A percentile compares a stretch with the other conserved stretches of the same genome.
These are phyloP conservation scores for Engystomops pustulosus DNA, from an alignment of 2,113 vertebrate species.

Conservation along the genomic window DNA sequence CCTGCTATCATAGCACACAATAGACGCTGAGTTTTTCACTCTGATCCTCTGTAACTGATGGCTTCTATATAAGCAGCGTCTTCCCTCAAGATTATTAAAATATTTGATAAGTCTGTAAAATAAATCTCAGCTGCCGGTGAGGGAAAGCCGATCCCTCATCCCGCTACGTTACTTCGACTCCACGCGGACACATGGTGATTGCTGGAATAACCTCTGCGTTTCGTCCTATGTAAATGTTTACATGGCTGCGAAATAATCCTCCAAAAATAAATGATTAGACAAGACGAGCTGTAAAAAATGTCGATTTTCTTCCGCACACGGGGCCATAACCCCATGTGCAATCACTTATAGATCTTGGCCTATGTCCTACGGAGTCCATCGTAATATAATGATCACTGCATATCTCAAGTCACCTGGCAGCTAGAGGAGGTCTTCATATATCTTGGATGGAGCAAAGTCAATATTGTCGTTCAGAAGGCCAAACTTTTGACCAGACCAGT, in stretches of 20 bases:
- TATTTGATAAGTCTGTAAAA: constrained; percentile 37
- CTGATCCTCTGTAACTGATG: neutral
- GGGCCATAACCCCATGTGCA: constrained; percentile 22
- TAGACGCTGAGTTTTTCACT: no score
- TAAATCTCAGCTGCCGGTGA: constrained; percentile 32
- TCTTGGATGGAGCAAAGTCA: no score
- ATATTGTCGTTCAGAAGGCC: no score
- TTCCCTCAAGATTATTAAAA: neutral
- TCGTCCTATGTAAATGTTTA: constrained; percentile 49
- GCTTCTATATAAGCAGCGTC: constrained; percentile 11
- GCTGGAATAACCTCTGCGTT: neutral
- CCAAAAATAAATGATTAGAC: constrained; percentile 47
- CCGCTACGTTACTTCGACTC: neutral
- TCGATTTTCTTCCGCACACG: neutral
- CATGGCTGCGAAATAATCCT: constrained; percentile 27
- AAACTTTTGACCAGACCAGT: no score
- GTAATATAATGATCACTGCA: neutral
- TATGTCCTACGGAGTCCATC: neutral
- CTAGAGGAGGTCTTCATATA: no score
- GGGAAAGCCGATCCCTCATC: constrained; percentile 15
- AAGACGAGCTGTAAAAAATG: neutral
- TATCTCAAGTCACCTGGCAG: no score
- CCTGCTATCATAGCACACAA: no score
- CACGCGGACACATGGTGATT: constrained; percentile 22
- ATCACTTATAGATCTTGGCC: constrained; percentile 15